These are phyloP conservation scores for Ptiloglossa arizonensis DNA, from an alignment of 1,140 invertebrate genomes.

Conservation along the genomic window DNA sequence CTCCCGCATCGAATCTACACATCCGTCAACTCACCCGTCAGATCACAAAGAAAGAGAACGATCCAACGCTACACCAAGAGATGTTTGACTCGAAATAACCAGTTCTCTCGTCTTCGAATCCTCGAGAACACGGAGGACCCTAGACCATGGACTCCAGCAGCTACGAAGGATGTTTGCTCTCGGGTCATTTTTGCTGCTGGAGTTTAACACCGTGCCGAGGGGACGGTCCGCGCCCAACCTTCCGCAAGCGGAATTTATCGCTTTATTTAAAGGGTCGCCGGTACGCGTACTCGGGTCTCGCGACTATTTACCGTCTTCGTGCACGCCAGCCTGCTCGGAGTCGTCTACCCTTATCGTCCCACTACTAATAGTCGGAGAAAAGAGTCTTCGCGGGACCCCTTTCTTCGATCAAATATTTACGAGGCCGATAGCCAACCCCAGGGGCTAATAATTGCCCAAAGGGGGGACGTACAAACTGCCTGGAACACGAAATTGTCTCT, in stretches of 20 bases:
- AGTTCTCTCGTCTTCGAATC: no score
- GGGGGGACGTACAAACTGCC: background rate
- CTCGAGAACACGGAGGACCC: no score
- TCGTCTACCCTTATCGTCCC: slow-evolving; percentile 21
- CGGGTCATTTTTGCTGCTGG: no score
- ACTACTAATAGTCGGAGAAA: background rate
- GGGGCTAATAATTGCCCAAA: slow-evolving; percentile 33
- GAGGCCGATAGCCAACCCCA: slow-evolving; percentile 30
- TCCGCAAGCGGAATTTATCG: slow-evolving; percentile 54
- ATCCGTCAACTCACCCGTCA: no score
- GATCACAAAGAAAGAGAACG: no score
- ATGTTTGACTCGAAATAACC: no score
- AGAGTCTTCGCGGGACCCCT: background rate
- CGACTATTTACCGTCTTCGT: slow-evolving; percentile 58
- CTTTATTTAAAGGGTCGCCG: slow-evolving; percentile 58
- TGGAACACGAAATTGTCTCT: background rate
- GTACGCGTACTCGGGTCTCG: slow-evolving; percentile 27
- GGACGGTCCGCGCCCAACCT: slow-evolving; percentile 1
- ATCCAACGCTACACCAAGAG: no score
- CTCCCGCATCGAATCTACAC: no score
- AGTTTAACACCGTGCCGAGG: no score
- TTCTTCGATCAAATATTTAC: slow-evolving; percentile 56
- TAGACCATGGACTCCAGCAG: no score
- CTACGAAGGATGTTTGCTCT: no score
- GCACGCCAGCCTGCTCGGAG: slow-evolving; percentile 51